Base-by-base conservation (phyloP, 2,888 invertebrate species). In the Lithophane semibrunnea region DNA sequence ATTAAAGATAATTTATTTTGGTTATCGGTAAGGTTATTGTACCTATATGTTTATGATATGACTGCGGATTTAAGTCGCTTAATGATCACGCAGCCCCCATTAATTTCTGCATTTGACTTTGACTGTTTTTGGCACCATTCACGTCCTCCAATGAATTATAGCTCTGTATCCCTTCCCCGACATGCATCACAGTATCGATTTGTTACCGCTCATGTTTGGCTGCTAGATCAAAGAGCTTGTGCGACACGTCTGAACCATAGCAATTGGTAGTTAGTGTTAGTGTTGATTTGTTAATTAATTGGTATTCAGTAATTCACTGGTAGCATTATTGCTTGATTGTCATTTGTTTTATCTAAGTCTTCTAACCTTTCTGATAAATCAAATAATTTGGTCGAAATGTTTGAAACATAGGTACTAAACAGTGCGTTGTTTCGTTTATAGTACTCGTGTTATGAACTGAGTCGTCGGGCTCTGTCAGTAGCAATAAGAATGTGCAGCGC, bases 111-210 rank as follows among this genome's bases (percentile, higher is more conserved):
- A n/a, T 56, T 75, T 56, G 82, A 64, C 13, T 63, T 63, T 63
- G 75, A 16, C 56, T 56, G 75, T 56, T 49, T 75, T 56, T 49
- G 54, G 18, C 77, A 75, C 29, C 56, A 64, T 13, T 42, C 54
- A n/a, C n/a, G 37, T 61, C 10, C 37, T 29, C 37, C 37, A 47
- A 56, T 82, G 54, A 81, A 18, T 77, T 49, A 77, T 61, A 13
- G 47, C 42, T 63, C 75, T 63, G 29, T 49, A 81, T 56, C n/a
- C 82, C n/a, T 76, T 56, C 76, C n/a, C 29, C 21, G 29, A 64
- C 77, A 77, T 82, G 56, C 56, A 75, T 76, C 63, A 75, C 29
- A 42, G 8, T 42, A 75, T 82, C 54, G 77, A 63, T 77, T 63
- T 29, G 54, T 49, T 56, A 42, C 16, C n/a, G 54, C 49, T 64